Conservation (phyloP, 2,888 invertebrate species). For the Tenodera sinensis region DNA sequence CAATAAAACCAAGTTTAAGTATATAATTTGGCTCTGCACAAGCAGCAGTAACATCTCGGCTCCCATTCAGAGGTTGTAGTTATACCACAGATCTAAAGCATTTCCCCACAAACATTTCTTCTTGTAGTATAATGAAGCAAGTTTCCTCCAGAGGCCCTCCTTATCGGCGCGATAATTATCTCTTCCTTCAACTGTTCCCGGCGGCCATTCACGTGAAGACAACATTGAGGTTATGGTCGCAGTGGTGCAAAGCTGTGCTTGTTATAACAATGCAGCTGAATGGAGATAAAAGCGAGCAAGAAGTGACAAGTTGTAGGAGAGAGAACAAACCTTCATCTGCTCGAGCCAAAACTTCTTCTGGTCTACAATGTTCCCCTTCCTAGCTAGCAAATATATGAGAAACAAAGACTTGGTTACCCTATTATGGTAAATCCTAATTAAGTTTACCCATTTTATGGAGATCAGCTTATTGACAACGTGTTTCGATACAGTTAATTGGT, state of each 20-base stretch:
- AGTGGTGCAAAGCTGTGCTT: neutral
- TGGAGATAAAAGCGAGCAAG: constrained; percentile 6
- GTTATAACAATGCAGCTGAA: constrained; percentile 1
- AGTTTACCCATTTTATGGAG: too few relatives aligned
- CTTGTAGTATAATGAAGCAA: neutral
- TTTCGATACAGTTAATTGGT: too few relatives aligned
- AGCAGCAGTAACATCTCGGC: neutral
- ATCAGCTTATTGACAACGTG: too few relatives aligned
- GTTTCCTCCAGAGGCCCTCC: constrained; percentile 6
- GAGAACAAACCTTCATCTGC: neutral
- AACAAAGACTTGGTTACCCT: too few relatives aligned
- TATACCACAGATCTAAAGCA: neutral
- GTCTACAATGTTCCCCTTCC: too few relatives aligned
- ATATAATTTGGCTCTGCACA: neutral
- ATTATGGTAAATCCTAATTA: too few relatives aligned
- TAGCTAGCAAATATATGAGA: too few relatives aligned
- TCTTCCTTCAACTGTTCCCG: constrained; percentile 1
- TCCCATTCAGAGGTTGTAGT: neutral
- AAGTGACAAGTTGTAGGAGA: constrained; percentile 3
- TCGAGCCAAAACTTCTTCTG: neutral
- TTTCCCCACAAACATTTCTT: neutral
- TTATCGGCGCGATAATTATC: constrained; percentile 13
- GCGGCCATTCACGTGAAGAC: constrained; percentile 9
- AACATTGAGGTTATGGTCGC: constrained; percentile 12
- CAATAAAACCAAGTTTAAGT: neutral